These are phyloP conservation scores for Aix galericulata DNA, from an alignment of 2,113 vertebrate species.

Conservation along the genomic window DNA sequence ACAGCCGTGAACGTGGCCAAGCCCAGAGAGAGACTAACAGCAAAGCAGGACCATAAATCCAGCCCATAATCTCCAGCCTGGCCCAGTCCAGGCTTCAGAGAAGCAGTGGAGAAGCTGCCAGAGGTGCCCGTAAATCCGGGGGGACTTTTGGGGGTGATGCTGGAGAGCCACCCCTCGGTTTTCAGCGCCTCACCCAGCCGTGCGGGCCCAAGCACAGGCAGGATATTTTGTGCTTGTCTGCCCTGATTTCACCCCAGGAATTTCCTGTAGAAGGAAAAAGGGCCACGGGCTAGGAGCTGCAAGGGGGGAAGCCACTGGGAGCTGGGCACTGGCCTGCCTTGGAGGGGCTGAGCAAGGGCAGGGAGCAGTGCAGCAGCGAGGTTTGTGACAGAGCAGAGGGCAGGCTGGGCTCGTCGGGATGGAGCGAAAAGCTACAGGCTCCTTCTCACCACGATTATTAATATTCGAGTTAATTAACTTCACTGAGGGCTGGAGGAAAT, in stretches of 20 bases:
- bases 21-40: neutral
- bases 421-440: neutral
- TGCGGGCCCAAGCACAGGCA: neutral
- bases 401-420: neutral
- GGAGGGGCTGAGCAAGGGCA: neutral
- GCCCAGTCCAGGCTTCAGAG: neutral
- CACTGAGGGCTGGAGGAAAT: constrained; percentile 33
- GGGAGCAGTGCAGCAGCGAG: rapidly evolving
- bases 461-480: constrained; percentile 49
- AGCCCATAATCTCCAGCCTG: neutral
- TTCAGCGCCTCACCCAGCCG: neutral
- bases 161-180: neutral
- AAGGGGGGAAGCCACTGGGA: neutral
- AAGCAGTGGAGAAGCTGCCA: neutral
- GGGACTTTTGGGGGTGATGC: neutral
- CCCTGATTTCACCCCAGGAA: neutral
- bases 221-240: neutral
- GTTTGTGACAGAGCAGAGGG: neutral
- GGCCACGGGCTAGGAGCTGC: rapidly evolving
- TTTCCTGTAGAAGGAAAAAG: neutral
- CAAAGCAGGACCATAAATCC: neutral
- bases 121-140: neutral
- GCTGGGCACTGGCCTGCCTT: neutral
- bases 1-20: neutral
- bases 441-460: constrained; percentile 26